Percentiles rank a stretch among this genome's conserved stretches.
These are phyloP conservation scores for Agrilus cyanescens DNA, from an alignment of 2,888 invertebrate genomes.

Conservation along the genomic window DNA sequence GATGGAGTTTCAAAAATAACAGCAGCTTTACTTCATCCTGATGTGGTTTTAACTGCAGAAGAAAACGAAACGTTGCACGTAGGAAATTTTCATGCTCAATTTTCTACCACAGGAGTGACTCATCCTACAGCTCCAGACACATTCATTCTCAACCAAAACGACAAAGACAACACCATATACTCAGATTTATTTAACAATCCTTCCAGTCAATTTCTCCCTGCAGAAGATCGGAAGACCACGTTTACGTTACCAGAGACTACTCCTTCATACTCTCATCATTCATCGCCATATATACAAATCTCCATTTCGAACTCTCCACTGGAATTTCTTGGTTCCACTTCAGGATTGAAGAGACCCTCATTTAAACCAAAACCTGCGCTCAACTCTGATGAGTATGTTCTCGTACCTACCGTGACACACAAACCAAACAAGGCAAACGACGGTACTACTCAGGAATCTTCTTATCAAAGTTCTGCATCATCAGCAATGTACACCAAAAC, in stretches of 20 bases:
- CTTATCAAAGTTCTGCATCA: slow-evolving; percentile 16
- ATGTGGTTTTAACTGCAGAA: slow-evolving; percentile 29
- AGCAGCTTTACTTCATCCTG: slow-evolving; percentile 36
- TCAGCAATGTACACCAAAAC: slow-evolving; percentile 14
- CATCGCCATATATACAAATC: slow-evolving; percentile 26
- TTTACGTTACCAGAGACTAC: slow-evolving; percentile 17
- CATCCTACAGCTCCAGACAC: slow-evolving; percentile 45
- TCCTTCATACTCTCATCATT: slow-evolving; percentile 20
- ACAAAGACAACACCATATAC: slow-evolving; percentile 38
- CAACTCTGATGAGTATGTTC: slow-evolving; percentile 40
- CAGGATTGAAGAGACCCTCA: slow-evolving; percentile 36
- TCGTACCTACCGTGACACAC: slow-evolving; percentile 43
- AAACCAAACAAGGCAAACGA: slow-evolving; percentile 30
- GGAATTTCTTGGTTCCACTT: slow-evolving; percentile 23
- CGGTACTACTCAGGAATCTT: slow-evolving; percentile 27
- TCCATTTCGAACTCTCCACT: slow-evolving; percentile 30
- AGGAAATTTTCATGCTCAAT: slow-evolving; percentile 20
- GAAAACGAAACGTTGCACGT: slow-evolving; percentile 31
- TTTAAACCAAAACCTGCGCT: slow-evolving; percentile 42
- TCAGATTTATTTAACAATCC: slow-evolving; percentile 26
- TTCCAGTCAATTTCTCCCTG: slow-evolving; percentile 13
- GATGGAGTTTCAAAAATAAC: slow-evolving; percentile 47
- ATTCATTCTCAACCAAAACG: slow-evolving; percentile 45
- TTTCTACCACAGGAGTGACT: slow-evolving; percentile 29
- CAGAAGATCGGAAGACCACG: slow-evolving; percentile 26